Conservation (phyloP, 2,888 invertebrate genomes). For the Drosophila formosana region DNA sequence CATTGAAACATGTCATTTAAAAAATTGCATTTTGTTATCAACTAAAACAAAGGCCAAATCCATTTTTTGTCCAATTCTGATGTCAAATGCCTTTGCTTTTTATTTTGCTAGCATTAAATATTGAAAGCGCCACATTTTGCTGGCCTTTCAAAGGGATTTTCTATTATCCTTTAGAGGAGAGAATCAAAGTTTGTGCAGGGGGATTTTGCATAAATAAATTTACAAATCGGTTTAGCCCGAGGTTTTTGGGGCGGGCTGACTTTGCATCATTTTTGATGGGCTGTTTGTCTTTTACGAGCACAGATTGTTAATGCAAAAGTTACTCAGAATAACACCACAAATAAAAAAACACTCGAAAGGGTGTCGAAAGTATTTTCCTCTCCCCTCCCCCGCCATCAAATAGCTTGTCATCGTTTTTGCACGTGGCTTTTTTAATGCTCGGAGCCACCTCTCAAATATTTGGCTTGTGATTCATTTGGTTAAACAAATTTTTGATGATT, state of each 20-base stretch:
- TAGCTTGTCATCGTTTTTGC: conserved; percentile 56
- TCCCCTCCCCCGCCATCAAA: background rate
- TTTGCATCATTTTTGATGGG: conserved; percentile 49
- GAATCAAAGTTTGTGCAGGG: conserved; percentile 23
- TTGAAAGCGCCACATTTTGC: conserved; percentile 26
- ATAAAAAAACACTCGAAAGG: conserved; percentile 41
- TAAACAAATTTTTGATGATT: conserved; percentile 64
- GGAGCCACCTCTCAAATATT: conserved; percentile 57
- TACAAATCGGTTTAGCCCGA: conserved; percentile 65
- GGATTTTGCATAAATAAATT: conserved; percentile 61
- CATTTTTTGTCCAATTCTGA: background rate
- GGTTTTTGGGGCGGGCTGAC: conserved; percentile 30
- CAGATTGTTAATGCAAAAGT: conserved; percentile 67
- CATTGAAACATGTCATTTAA: conserved; percentile 13
- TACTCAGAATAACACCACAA: conserved; percentile 23
- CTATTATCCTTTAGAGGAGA: conserved; percentile 18
- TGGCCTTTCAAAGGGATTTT: conserved; percentile 20
- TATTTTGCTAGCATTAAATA: conserved; percentile 34
- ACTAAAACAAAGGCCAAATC: conserved; percentile 11
- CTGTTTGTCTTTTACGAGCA: conserved; percentile 68
- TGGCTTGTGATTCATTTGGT: conserved; percentile 59
- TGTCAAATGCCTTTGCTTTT: conserved; percentile 1
- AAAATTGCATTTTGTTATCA: conserved; percentile 17
- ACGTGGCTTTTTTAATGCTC: conserved; percentile 37
- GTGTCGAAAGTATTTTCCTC: conserved; percentile 53